phyloP scores from a whole-genome alignment of 2,888 invertebrate species.

The Eugnorisma glareosa region DNA sequence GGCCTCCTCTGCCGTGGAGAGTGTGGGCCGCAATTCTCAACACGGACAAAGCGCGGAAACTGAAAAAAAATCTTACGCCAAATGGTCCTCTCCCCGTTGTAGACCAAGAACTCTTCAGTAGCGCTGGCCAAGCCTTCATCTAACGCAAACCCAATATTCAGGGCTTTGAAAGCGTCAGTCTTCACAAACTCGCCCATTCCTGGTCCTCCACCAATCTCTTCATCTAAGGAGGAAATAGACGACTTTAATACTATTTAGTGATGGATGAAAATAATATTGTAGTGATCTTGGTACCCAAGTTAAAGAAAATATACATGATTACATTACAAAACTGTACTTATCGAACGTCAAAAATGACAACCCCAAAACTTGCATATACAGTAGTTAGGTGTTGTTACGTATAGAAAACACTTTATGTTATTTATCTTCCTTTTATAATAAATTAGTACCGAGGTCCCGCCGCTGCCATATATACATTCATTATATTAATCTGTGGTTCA shows the following conservation, averaged over 20 bases:
- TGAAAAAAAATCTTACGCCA: conserved; percentile 93
- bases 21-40: neutral
- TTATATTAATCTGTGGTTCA: too few relatives aligned
- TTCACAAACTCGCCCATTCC: conserved; percentile 95
- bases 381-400: too few relatives aligned
- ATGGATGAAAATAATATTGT: neutral
- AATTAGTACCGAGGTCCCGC: too few relatives aligned
- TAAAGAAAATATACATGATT: neutral
- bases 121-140: conserved; percentile 96
- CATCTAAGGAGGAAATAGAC: conserved; percentile 90
- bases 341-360: neutral
- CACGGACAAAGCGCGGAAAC: neutral
- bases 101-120: conserved; percentile 92
- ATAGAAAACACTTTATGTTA: too few relatives aligned
- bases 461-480: too few relatives aligned
- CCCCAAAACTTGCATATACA: too few relatives aligned
- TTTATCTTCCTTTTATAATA: too few relatives aligned
- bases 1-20: too few relatives aligned
- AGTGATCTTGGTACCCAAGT: neutral
- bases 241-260: neutral
- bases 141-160: conserved; percentile 96
- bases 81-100: conserved; percentile 93
- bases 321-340: neutral
- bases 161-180: conserved; percentile 92
- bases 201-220: conserved; percentile 94